Evolutionary conservation across 1,140 invertebrate genomes (phyloP), one percentile per base, ranked within the genome.

Genomic region (Drosophila triauraria): DNA sequence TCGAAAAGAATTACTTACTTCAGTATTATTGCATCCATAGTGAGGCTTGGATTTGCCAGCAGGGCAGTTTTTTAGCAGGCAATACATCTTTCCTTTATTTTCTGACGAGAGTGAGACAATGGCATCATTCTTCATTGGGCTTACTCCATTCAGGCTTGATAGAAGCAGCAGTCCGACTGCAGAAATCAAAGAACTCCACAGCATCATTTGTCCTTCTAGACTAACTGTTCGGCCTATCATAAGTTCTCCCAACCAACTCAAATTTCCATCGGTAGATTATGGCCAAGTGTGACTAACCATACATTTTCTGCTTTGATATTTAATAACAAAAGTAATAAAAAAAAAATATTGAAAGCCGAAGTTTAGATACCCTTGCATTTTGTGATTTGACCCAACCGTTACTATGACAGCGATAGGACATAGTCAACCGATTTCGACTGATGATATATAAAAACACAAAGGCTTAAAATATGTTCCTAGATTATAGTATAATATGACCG

Each of bases 11-110:
- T n/a, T 27, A 6, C 27, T 27, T 27, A 27, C 27, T 27, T 27
- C 27, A 6, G 2, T 2, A 3, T 27, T 7, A 27, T 4, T 2
- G 30, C 30, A 32, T 32, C 30, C 30, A 32, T 32, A 32, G n/a
- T 59, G 57, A 5, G 56, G 30, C 7, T 32, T 9, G 7, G 8
- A 6, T 8, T 9, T 32, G 30, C 8, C 30, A 32, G n/a, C 25
- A 20, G 57, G 57, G 5, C 57, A 59, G 42, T 59, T 59, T 2
- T 30, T 20, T 46, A 59, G 9, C 17, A 9, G 4, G 12, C 57
- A 59, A 20, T 30, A 59, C 2, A 46, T 17, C 2, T 25, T 17
- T 30, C 15, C 4, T 1, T 15, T 15, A 15, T 40, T 12, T 12
- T 40, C 38, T 40, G 38, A 0, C 40, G 15, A n/a, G 4, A 42